These are phyloP conservation scores for Paramuricea clavata DNA, from an alignment of 92 coral and sea anemone genomes.

Conservation along the genomic window DNA sequence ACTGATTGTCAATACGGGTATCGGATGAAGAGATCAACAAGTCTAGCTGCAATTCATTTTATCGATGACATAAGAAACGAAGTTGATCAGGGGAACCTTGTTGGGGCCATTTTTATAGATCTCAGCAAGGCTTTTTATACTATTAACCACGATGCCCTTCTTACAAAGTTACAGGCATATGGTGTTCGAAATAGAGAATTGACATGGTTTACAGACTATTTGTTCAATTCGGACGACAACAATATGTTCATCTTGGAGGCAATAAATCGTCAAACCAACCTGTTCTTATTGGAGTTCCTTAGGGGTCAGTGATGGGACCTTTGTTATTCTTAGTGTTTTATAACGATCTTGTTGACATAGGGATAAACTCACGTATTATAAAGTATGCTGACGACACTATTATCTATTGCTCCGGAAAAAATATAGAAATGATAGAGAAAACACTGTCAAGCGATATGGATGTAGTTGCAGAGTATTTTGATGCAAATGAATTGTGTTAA, in stretches of 20 bases:
- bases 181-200: not conserved
- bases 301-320: conserved; percentile 25
- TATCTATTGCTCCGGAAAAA: conserved; percentile 15
- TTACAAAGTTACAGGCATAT: not conserved
- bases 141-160: not conserved
- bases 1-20: conserved; percentile 8
- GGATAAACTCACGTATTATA: not conserved
- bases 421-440: not conserved
- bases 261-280: not conserved
- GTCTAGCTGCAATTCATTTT: not conserved
- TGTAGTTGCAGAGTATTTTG: not conserved
- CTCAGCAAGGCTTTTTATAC: conserved; percentile 31
- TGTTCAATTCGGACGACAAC: not conserved
- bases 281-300: conserved; percentile 5
- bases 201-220: conserved; percentile 5
- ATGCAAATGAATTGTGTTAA: not conserved
- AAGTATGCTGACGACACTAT: conserved; percentile 40
- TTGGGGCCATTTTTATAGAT: conserved; percentile 26
- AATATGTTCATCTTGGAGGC: not conserved
- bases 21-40: not conserved
- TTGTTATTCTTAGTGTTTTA: not conserved
- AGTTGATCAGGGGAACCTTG: conserved; percentile 5
- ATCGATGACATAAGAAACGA: conserved; percentile 20
- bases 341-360: not conserved
- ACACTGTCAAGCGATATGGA: not conserved